Conservation (phyloP, 2,113 vertebrate species). For the Raja brachyura region DNA sequence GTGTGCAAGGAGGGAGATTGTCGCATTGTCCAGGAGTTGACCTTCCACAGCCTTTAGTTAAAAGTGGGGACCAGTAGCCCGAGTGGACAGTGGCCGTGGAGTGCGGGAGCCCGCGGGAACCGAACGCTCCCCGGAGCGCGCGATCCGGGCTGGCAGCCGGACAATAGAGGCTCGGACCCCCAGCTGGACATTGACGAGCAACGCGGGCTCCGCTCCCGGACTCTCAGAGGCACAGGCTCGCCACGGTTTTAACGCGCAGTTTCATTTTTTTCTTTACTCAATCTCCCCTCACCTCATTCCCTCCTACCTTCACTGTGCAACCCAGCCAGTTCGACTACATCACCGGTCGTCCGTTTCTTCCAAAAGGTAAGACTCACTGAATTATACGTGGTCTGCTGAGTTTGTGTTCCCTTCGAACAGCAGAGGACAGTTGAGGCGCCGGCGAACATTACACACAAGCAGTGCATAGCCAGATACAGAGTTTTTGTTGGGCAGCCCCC, state of each 20-base stretch:
- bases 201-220: background rate
- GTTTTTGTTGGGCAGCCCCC: background rate
- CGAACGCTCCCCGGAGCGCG: background rate
- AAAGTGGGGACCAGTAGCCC: too few relatives aligned
- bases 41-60: background rate
- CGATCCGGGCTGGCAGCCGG: background rate
- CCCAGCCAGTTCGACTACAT: background rate
- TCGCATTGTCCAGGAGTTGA: constrained; percentile 15
- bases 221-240: background rate
- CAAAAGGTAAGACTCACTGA: background rate
- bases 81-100: background rate
- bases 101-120: background rate
- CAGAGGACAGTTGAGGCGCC: background rate
- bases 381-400: background rate
- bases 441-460: background rate
- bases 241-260: background rate
- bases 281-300: background rate
- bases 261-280: background rate
- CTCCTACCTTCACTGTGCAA: background rate
- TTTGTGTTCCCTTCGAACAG: background rate
- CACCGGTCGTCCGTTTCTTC: background rate
- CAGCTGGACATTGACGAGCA: background rate
- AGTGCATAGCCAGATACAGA: background rate
- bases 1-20: background rate
- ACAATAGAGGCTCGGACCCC: background rate